Evolutionary conservation across 2,113 vertebrate species (phyloP), one percentile per base, ranked within the genome.

Genomic region (Xiphorhynchus elegans): DNA sequence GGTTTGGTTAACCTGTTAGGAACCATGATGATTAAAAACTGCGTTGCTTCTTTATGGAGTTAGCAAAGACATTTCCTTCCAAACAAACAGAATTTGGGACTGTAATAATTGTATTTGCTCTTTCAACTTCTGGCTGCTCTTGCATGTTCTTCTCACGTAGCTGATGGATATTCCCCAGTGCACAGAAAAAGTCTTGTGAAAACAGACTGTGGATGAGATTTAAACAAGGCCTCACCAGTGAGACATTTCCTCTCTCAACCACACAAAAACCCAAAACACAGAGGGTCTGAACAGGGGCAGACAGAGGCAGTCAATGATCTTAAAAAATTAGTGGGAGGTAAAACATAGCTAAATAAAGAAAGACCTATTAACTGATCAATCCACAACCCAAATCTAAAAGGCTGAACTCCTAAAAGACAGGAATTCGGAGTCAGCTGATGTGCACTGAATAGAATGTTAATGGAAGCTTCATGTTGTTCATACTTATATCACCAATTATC

Each of bases 401-500:
- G 58, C 56, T 92, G 75, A 92, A 93, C 64, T 90, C 85, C 78
- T 90, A 56, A 68, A 91, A 87, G 77, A 89, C 17, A 84, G 78
- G 75, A 94, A 76, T 77, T 77, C 67, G 67, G 87, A 74, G 40
- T 96, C 88, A 90, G 87, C 73, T 96, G 92, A 85, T 91, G 72
- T 84, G 85, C 87, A 85, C 89, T 85, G 90, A 96, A 87, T 75
- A 63, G 77, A 91, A 93, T 85, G 87, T 86, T 96, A 96, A 97
- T 92, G 94, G 94, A 94, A 91, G 89, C 52, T 62, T 90, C 79
- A 56, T 86, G 84, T 92, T 91, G 84, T 90, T 92, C 85, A 90
- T 78, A 70, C 81, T 94, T 91, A n/a, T 85, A 94, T 93, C 94
- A 78, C 87, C 87, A 94, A 96, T 96, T 96, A 95, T 68, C 87